Base-by-base conservation (phyloP, 2,113 vertebrate species). In the Clarias batrachus region DNA sequence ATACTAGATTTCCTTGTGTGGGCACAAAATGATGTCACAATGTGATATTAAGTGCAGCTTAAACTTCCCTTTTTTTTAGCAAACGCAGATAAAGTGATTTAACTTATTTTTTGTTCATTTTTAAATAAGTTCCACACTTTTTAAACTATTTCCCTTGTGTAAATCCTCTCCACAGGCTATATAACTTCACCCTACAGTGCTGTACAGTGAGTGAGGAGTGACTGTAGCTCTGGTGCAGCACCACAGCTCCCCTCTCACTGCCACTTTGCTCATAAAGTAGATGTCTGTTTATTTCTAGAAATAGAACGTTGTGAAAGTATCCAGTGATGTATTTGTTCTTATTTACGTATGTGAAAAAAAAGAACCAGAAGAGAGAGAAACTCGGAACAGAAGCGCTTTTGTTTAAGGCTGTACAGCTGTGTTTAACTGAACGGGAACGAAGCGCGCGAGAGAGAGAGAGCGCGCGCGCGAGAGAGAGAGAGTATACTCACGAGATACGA, bases 401-500 rank as follows among this genome's bases (percentile, higher is more conserved):
- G 60, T 27, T 27, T n/a, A 66, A 66, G 63, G 63, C 60, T 63
- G 7, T 59, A 59, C 57, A 62, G 21, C 19, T 63, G 62, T 63
- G 62, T 41, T 41, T 41, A 41, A 59, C 57, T 17, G 57, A 4
- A 59, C 17, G 14, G 27, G 5, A 33, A 23, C 37, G 37, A 17
- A 2, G 70, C 30, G 10, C 30, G 70, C 17, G 70, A 7, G 70
- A 41, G 70, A 0, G 0, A 17, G 21, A 8, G 21, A 2, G 5
- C 4, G 17, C 4, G 78, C n/a, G n/a, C 57, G 27, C n/a, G 17
- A 63, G 37, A 37, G 21, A 7, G 81, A 84, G 7, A 13, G 27
- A 56, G 65, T 12, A 52, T 92, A 96, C 97, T 97, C 94, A 98
- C 97, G 90, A 96, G 96, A 83, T 97, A 96, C 70, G 94, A 94